A percentile compares a stretch with the other conserved stretches of the same genome.
Evolutionary conservation across 1,140 invertebrate species (phyloP).

Genomic region (Tetraneura akinire): DNA sequence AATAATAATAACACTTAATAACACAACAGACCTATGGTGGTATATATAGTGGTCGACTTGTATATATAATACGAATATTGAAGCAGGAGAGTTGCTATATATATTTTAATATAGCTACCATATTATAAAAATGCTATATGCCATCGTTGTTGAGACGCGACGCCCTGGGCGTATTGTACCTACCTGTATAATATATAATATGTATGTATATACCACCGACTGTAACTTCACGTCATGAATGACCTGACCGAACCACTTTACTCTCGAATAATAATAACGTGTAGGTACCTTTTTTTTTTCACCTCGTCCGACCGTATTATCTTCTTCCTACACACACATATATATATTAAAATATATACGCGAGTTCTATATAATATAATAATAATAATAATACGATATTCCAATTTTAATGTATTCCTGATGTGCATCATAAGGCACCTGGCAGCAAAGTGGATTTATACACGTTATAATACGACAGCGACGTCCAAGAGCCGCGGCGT

Average conservation of each 20-base stretch:
- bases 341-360: too few relatives aligned
- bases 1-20: conserved; percentile 49
- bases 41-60: conserved; percentile 29
- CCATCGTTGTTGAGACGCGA: not conserved
- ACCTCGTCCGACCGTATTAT: not conserved
- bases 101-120: too few relatives aligned
- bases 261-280: conserved; percentile 41
- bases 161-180: conserved; percentile 18
- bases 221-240: conserved; percentile 48
- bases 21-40: not conserved
- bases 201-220: not conserved
- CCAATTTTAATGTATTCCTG: conserved; percentile 43
- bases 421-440: conserved; percentile 47
- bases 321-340: not conserved
- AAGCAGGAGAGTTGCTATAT: conserved; percentile 18
- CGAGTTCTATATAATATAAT: not conserved
- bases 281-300: conserved; percentile 13
- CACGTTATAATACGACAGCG: not conserved
- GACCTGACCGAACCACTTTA: conserved; percentile 44
- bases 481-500: not conserved
- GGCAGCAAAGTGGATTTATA: conserved; percentile 32
- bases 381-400: too few relatives aligned
- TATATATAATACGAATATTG: not conserved
- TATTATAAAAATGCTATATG: too few relatives aligned
- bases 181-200: too few relatives aligned